phyloP scores from a whole-genome alignment of 2,797 vertebrate species.

The Falco biarmicus region DNA sequence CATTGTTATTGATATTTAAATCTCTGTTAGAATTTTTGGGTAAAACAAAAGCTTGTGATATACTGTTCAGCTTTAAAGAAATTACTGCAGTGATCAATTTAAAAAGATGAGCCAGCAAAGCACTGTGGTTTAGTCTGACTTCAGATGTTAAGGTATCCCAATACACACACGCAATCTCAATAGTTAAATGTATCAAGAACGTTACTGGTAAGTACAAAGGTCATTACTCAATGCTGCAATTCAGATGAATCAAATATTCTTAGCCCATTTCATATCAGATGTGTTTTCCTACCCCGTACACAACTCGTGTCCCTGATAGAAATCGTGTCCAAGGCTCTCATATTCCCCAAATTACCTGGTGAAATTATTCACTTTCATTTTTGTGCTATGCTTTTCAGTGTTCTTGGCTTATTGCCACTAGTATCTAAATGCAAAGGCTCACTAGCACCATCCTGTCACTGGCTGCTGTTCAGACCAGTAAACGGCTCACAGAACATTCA shows the following conservation, averaged over 20 bases:
- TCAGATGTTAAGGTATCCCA: neutral
- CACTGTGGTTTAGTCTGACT: neutral
- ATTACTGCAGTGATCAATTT: neutral
- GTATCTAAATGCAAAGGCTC: neutral
- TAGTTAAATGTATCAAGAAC: neutral
- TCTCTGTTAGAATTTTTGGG: neutral
- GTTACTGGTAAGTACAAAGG: neutral
- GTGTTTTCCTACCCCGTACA: neutral
- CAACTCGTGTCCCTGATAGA: neutral
- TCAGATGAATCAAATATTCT: neutral
- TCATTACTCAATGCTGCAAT: neutral
- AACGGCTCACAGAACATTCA: neutral
- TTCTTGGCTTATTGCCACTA: neutral
- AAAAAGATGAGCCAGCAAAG: neutral
- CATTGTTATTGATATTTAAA: conserved; percentile 16
- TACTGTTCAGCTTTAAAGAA: neutral
- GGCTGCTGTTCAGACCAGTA: neutral
- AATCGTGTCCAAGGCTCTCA: neutral
- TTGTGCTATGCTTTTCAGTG: neutral
- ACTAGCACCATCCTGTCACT: neutral
- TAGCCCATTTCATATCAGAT: neutral
- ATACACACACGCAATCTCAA: neutral
- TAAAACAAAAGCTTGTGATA: neutral
- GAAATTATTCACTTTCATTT: neutral
- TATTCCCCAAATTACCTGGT: neutral